Percentiles rank a stretch among this genome's conserved stretches.
Evolutionary conservation across 2,888 invertebrate species (phyloP).

Genomic region (Electrophaes corylata): DNA sequence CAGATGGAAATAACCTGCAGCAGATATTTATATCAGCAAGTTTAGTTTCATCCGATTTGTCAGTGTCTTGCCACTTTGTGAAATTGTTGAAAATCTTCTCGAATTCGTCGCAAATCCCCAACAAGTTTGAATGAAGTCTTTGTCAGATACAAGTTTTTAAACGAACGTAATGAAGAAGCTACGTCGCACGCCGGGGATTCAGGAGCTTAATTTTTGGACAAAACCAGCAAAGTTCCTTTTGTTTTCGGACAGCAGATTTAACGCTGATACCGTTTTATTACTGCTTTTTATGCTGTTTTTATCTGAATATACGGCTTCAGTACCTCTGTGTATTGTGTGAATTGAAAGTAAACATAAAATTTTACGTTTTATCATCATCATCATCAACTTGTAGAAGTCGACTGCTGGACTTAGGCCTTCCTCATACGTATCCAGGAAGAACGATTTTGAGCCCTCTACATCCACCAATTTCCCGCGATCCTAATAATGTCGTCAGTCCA

Average conservation of each 20-base stretch:
- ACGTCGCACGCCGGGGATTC: constrained; percentile 26
- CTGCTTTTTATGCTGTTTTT: constrained; percentile 19
- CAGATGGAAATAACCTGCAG: constrained; percentile 33
- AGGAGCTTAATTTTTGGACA: constrained; percentile 13
- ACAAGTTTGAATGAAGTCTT: constrained; percentile 41
- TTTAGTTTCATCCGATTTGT: constrained; percentile 36
- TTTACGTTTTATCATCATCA: no score
- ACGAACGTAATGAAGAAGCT: constrained; percentile 30
- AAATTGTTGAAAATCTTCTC: constrained; percentile 36
- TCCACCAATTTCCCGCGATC: no score
- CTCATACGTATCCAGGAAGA: no score
- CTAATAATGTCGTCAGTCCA: no score
- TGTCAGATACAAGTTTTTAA: constrained; percentile 35
- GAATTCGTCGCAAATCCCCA: constrained; percentile 25
- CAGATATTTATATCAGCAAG: constrained; percentile 45
- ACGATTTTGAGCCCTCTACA: no score
- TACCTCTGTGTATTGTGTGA: constrained; percentile 12
- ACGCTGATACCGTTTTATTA: constrained; percentile 30
- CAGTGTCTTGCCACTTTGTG: constrained; percentile 35
- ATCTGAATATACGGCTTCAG: constrained; percentile 17
- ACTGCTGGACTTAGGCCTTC: no score
- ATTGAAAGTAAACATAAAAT: constrained; percentile 18
- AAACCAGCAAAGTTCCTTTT: constrained; percentile 22
- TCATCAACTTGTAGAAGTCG: no score
- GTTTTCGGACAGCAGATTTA: constrained; percentile 28